Percentiles rank a stretch among this genome's conserved stretches.
These are phyloP conservation scores for Plebejus melissa DNA, from an alignment of 2,888 invertebrate species.

Conservation along the genomic window DNA sequence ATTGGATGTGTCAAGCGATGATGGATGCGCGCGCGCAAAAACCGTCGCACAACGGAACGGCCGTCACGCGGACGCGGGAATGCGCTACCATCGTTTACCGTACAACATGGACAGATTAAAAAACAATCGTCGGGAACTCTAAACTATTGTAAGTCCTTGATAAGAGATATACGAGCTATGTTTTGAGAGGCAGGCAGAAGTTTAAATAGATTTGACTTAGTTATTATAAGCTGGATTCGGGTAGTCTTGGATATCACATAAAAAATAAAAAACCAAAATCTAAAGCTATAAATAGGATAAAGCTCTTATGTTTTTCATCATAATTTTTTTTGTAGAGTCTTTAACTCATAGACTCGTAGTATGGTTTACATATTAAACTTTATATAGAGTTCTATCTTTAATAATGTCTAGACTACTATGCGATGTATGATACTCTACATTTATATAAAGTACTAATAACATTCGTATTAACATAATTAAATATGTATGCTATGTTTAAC, in stretches of 20 bases:
- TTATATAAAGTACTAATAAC: background rate
- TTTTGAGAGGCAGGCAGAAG: no score
- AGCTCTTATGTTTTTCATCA: no score
- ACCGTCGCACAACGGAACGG: slow-evolving; percentile 63
- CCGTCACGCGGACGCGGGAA: slow-evolving; percentile 56
- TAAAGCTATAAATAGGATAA: no score
- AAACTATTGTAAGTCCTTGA: background rate
- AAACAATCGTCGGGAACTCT: background rate
- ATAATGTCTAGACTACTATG: background rate
- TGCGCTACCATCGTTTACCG: slow-evolving; percentile 43
- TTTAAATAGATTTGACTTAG: no score
- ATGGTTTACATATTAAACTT: no score
- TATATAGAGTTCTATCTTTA: no score
- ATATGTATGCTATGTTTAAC: background rate
- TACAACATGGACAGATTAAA: slow-evolving; percentile 27
- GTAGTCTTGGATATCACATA: no score
- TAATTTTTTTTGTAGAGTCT: no score
- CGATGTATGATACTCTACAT: background rate
- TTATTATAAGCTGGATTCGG: no score
- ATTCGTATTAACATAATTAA: slow-evolving; percentile 12
- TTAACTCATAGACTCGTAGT: no score
- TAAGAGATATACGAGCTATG: background rate
- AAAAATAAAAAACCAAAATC: no score
- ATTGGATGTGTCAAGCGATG: slow-evolving; percentile 77
- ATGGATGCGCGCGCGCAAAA: slow-evolving; percentile 70